phyloP scores from a whole-genome alignment of 2,888 invertebrate species.

The Dicyrtoma fusca region DNA sequence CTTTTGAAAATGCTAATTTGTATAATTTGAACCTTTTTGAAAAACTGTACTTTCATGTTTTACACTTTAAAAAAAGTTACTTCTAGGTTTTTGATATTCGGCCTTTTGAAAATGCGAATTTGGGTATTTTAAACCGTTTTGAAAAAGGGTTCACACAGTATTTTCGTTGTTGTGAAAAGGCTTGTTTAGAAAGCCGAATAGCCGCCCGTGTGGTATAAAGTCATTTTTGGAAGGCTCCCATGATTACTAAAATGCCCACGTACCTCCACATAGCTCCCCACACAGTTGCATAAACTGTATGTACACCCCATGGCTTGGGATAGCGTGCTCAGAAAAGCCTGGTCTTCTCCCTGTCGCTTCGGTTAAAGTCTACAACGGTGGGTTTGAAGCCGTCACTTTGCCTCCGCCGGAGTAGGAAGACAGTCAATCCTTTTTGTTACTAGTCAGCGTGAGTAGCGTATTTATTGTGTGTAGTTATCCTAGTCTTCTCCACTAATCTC shows the following conservation, averaged over 20 bases:
- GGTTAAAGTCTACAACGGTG: conserved; percentile 29
- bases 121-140: no score
- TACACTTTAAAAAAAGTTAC: no score
- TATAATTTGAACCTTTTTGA: no score
- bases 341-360: conserved; percentile 17
- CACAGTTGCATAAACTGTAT: no score
- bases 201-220: neutral
- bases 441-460: conserved; percentile 13
- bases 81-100: no score
- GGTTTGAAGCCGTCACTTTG: conserved; percentile 35
- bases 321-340: conserved; percentile 17
- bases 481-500: neutral
- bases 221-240: no score
- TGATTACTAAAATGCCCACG: neutral
- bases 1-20: no score
- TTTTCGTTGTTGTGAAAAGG: no score
- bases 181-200: no score
- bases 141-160: no score
- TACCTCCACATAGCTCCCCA: neutral
- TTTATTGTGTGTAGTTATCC: neutral
- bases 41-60: no score
- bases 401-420: conserved; percentile 38
- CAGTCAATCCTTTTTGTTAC: conserved; percentile 28
- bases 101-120: no score
- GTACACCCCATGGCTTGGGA: neutral